Base-by-base conservation (phyloP, 2,797 vertebrate species). In the Cuculus canorus region DNA sequence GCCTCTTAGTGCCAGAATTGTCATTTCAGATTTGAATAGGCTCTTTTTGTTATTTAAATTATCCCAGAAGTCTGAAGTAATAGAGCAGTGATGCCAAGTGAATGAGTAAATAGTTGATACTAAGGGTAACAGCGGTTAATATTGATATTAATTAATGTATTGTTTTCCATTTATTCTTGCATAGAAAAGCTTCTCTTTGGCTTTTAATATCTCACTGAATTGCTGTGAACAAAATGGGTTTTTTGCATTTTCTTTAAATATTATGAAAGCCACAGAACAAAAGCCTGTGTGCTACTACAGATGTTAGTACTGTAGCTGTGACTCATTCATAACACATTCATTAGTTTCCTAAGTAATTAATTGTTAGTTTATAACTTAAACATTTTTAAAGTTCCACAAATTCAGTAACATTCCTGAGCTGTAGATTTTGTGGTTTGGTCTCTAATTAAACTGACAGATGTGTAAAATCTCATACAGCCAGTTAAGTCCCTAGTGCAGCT, bases 381-480 rank as follows among this genome's bases (percentile, higher is more conserved):
- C 54, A 66, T 66, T 53, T 53, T 37, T 33, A 41, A 81, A 65
- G 19, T 61, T 82, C 64, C 22, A 63, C 35, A 32, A 95, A 86
- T 77, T 82, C 45, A 73, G 57, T 90, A 86, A 63, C 57, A 37
- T 95, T 95, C 63, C 43, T 64, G 35, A 87, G 56, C 21, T 52
- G 47, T 21, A 57, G 75, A 64, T 92, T 77, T 47, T 86, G 65
- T 86, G 66, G 50, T 95, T 91, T 85, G 56, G 54, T 89, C 64
- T 92, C 71, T 90, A 61, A 82, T 94, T 75, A 90, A 85, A 54
- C 23, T 90, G 83, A 91, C 86, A 93, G 85, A 90, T 83, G 48
- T 88, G 70, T 72, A 96, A 90, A 92, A 91, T 92, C 77, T 80
- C 68, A 76, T 92, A 30, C 23, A 93, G 66, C n/a, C 47, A 77